A percentile compares a stretch with the other conserved stretches of the same genome.
Conservation (phyloP, 2,888 invertebrate genomes). For the Belgica antarctica region DNA sequence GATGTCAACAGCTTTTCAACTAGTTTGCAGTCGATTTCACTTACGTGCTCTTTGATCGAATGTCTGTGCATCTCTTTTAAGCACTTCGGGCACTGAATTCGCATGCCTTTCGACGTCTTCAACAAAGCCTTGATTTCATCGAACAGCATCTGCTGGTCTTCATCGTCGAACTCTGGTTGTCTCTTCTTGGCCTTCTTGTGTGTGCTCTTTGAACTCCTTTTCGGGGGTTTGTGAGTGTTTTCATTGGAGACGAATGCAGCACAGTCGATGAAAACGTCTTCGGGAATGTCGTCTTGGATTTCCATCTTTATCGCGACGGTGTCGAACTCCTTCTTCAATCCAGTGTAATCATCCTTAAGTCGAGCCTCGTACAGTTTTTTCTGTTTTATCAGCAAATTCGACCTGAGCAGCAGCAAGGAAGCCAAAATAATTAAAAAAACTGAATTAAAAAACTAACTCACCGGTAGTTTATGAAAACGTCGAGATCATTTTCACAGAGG, state of each 20-base stretch:
- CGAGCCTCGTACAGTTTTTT: background rate
- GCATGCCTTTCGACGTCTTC: background rate
- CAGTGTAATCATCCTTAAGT: background rate
- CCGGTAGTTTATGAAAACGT: constrained; percentile 13
- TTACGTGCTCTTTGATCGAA: constrained; percentile 4
- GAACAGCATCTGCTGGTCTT: background rate
- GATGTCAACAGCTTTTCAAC: too few species aligned
- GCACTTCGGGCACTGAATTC: background rate
- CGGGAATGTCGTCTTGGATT: background rate
- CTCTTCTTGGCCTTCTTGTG: background rate
- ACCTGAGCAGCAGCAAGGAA: background rate
- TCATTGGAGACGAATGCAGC: background rate
- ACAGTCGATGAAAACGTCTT: constrained; percentile 22
- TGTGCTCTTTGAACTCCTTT: too few species aligned
- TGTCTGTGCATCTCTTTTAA: background rate
- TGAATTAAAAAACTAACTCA: background rate
- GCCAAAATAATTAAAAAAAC: too few species aligned
- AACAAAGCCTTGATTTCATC: background rate
- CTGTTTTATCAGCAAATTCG: background rate
- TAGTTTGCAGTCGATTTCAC: too few species aligned
- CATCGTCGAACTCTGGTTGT: background rate
- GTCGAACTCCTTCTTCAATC: too few species aligned
- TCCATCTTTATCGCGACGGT: constrained; percentile 5
- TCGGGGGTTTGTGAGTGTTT: background rate
- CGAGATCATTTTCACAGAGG: background rate